Evolutionary conservation across 2,888 invertebrate species (phyloP).

Genomic region (Atrina japonica): DNA sequence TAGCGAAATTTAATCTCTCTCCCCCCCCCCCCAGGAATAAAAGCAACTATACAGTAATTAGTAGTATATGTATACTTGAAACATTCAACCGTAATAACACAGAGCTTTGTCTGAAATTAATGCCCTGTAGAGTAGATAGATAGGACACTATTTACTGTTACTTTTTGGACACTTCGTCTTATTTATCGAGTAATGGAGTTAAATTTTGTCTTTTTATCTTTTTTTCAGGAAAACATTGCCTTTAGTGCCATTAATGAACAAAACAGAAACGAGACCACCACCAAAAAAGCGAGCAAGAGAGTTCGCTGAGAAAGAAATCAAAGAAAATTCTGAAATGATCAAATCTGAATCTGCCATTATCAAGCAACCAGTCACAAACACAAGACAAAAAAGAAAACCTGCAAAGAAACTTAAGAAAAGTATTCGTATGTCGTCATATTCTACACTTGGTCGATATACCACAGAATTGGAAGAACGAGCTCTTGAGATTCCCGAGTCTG

Average conservation of each 20-base stretch:
- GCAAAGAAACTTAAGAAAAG: conserved; percentile 5
- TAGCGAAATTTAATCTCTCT: too few species aligned
- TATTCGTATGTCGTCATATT: conserved; percentile 17
- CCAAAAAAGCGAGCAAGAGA: conserved; percentile 75
- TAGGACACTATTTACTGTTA: too few species aligned
- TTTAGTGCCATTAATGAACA: conserved; percentile 38
- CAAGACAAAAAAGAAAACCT: conserved; percentile 24
- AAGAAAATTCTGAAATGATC: conserved; percentile 44
- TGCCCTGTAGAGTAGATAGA: too few species aligned
- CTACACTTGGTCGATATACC: conserved; percentile 14
- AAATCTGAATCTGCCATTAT: conserved; percentile 32
- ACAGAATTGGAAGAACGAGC: conserved; percentile 44
- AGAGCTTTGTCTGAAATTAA: too few species aligned
- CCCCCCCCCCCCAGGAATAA: too few species aligned
- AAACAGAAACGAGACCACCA: conserved; percentile 61
- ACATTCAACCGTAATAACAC: too few species aligned
- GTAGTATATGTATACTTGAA: too few species aligned
- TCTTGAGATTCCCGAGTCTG: conserved; percentile 42
- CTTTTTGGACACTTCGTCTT: too few species aligned
- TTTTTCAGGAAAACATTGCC: conserved; percentile 48
- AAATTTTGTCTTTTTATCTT: too few species aligned
- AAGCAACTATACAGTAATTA: too few species aligned
- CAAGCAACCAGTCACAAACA: conserved; percentile 10
- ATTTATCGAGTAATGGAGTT: too few species aligned
- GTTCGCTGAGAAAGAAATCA: conserved; percentile 56